These are phyloP conservation scores for Macaca nemestrina DNA, from an alignment of 2,113 vertebrate species.

Conservation along the genomic window DNA sequence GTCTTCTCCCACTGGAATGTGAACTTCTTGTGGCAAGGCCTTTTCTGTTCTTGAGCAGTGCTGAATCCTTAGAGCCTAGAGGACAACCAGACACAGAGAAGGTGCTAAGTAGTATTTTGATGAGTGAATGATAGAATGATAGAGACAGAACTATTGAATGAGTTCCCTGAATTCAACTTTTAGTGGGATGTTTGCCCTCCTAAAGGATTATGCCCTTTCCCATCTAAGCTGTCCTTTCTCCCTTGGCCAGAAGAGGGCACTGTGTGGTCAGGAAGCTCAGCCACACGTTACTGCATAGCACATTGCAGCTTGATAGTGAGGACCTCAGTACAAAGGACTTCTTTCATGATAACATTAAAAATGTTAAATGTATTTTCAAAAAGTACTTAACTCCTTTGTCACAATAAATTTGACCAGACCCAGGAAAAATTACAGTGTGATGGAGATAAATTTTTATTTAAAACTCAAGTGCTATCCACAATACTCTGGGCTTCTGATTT, in stretches of 20 bases:
- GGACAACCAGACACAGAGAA: not conserved
- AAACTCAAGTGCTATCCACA: not conserved
- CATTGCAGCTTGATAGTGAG: rapidly evolving
- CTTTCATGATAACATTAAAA: not conserved
- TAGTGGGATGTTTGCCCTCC: not conserved
- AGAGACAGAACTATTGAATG: not conserved
- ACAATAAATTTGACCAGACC: not conserved
- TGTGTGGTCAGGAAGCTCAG: not conserved
- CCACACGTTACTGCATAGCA: not conserved
- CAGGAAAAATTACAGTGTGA: not conserved
- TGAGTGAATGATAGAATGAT: no score
- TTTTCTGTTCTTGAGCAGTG: not conserved
- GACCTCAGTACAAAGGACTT: not conserved
- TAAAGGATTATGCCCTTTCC: not conserved
- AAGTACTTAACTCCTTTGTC: not conserved
- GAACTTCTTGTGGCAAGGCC: not conserved
- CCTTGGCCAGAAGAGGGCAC: slow-evolving; percentile 45
- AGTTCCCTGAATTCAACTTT: not conserved
- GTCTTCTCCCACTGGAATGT: not conserved
- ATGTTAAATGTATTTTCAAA: not conserved
- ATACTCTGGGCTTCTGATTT: rapidly evolving
- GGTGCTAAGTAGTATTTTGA: not conserved
- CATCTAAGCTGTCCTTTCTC: not conserved
- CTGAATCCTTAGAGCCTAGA: not conserved
- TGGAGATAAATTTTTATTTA: not conserved